A percentile compares a stretch with the other conserved stretches of the same genome.
These are phyloP conservation scores for Littorina saxatilis DNA, from an alignment of 1,140 invertebrate genomes.

Conservation along the genomic window DNA sequence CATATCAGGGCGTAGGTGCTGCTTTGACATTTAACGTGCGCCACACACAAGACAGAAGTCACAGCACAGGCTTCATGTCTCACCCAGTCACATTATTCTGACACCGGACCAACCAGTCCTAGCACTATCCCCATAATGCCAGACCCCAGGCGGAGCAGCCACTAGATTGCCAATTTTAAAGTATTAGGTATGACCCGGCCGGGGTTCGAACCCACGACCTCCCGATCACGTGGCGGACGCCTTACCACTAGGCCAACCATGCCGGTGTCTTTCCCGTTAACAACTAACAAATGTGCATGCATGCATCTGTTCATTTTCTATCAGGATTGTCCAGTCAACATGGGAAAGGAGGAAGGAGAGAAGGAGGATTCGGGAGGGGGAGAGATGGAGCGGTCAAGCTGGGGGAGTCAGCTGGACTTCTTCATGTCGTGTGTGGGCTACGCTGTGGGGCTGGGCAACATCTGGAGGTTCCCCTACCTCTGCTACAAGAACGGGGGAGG, in stretches of 20 bases:
- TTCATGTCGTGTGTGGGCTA: slow-evolving; percentile 27
- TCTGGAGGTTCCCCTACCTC: slow-evolving; percentile 42
- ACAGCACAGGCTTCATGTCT: too few relatives aligned
- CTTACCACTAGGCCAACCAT: neutral
- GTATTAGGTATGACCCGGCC: too few relatives aligned
- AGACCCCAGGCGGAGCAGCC: too few relatives aligned
- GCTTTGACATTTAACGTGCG: too few relatives aligned
- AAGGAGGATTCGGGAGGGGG: neutral
- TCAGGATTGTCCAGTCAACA: neutral
- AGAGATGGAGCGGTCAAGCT: neutral
- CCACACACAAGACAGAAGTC: too few relatives aligned
- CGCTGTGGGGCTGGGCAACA: slow-evolving; percentile 39
- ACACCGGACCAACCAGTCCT: too few relatives aligned
- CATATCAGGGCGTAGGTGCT: too few relatives aligned
- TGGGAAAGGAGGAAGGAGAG: neutral
- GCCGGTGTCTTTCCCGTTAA: neutral
- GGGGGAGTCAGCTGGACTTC: slow-evolving; percentile 18
- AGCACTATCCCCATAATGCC: too few relatives aligned
- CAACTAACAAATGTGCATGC: neutral
- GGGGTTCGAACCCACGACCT: too few relatives aligned
- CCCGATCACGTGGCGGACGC: too few relatives aligned
- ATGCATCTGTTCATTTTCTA: neutral
- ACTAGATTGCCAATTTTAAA: too few relatives aligned
- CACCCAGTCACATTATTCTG: too few relatives aligned
- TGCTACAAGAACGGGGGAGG: neutral